Evolutionary conservation across 23 tunicate species (phyloP), one percentile per base, ranked within the genome.

Genomic region (Phallusia fumigata): DNA sequence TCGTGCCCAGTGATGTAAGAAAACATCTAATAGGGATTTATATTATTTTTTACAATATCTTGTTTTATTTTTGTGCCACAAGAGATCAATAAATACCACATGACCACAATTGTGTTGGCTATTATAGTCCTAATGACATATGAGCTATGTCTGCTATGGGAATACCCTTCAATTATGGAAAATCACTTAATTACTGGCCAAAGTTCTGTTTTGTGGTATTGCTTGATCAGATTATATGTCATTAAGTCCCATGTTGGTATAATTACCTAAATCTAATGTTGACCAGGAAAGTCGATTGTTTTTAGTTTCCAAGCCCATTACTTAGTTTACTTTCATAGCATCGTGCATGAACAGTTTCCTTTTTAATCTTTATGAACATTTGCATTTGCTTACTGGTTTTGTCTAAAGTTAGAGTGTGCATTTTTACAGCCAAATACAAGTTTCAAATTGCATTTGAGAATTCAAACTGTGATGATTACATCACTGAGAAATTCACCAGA

Each of bases 381-480:
- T n/a, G n/a, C n/a, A n/a, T n/a, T n/a, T 58, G 28, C 1, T 6
- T 58, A 6, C 8, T 21, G 28, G 13, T 6, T 58, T 24, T 40
- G 47, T 3, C 8, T 10, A 40, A 10, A 28, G 31, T 8, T 3
- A 30, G 6, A 5, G 10, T n/a, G 22, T 53, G 32, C 19, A 15
- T 15, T 34, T 76, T 40, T 82, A 1, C 75, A 85, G 90, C 86
- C 18, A 86, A 94, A 65, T 94, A 94, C 83, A 94, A 94, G 75
- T 94, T 94, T 53, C 98, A 94, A 52, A 82, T 94, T 64, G 94
- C 98, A 21, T 94, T 94, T 86, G 98, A 94, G 82, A 94, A 94
- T 75, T 84, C 93, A 0, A 79, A 89, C 12, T 94, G 98, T 80
- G 94, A 94, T 75, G 98, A 94, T 79, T 94, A 94, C 83, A 79